Base-by-base conservation (phyloP, 2,113 vertebrate species). In the Seriola rivoliana region DNA sequence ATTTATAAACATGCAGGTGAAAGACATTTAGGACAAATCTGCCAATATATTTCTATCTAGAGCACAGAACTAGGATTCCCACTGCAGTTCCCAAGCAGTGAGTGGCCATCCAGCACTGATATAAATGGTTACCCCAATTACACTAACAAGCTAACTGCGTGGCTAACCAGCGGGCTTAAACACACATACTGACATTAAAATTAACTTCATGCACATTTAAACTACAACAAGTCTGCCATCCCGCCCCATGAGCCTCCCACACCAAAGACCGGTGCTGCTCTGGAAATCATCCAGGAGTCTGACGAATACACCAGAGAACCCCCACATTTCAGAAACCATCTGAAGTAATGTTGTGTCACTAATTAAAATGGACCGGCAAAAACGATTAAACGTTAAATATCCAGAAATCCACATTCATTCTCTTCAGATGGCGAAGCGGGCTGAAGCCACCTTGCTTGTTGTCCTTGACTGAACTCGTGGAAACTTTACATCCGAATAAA, bases 381-480 rank as follows among this genome's bases (percentile, higher is more conserved):
- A 8, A 3, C 0, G 6, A 60, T 32, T 11, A 17, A 21, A 34
- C 4, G 1, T 78, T 57, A 64, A 84, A 87, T 16, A 5, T n/a
- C 0, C 14, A 5, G 0, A 36, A 68, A 69, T 59, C 4, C 12
- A 46, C 0, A 68, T 1, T 0, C 0, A 3, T 64, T 62, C 17
- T 12, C 3, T 8, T 50, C 3, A 36, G 4, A 62, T 3, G 12
- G 11, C 50, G 32, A 11, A 36, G 3, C 55, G 16, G 1, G 0
- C 2, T 23, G 32, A 59, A 32, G 67, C 16, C 50, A 75, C 57
- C 68, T 63, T 29, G 72, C 65, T 73, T 16, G 4, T 9, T 52
- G 86, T 54, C 92, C 91, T 93, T 89, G 88, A 57, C 60, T 70
- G 13, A 82, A 91, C 86, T 88, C 75, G 63, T 19, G 59, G 46